Evolutionary conservation across 2,113 vertebrate species (phyloP).

Genomic region (Nibea coibor): DNA sequence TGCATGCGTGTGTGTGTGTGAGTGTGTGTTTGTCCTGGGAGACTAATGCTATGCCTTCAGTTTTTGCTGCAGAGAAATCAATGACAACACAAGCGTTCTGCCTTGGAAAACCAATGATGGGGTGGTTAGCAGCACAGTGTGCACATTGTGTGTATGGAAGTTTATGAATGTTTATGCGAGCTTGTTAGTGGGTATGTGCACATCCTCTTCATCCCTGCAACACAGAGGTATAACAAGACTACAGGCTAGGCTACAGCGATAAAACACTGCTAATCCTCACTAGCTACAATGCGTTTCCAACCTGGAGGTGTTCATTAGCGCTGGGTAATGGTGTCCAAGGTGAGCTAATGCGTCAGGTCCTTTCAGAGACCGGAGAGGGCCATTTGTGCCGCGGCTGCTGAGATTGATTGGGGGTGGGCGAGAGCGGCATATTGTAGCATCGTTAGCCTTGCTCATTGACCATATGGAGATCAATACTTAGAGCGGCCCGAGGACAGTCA

Average conservation of each 20-base stretch:
- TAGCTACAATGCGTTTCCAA: conserved; percentile 12
- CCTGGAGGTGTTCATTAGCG: conserved; percentile 41
- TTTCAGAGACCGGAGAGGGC: conserved; percentile 34
- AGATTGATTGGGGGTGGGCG: conserved; percentile 69
- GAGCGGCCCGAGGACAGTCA: conserved; percentile 67
- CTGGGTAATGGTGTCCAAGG: conserved; percentile 47
- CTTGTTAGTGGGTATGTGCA: conserved; percentile 15
- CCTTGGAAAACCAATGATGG: conserved; percentile 59
- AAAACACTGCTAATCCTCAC: conserved; percentile 40
- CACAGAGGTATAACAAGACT: conserved; percentile 7
- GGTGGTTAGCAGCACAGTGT: conserved; percentile 28
- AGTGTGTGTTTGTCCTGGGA: conserved; percentile 58
- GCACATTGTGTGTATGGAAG: background rate
- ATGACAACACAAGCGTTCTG: conserved; percentile 67
- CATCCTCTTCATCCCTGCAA: background rate
- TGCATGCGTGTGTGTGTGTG: conserved; percentile 39
- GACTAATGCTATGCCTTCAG: conserved; percentile 71
- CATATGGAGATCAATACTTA: conserved; percentile 79
- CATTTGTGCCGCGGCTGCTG: conserved; percentile 58
- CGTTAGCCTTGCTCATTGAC: conserved; percentile 80
- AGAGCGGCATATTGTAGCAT: conserved; percentile 70
- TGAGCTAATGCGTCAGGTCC: conserved; percentile 56
- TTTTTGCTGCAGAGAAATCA: conserved; percentile 79
- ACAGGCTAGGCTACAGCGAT: background rate
- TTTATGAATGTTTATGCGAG: conserved; percentile 17